Conservation (phyloP, 2,888 invertebrate genomes). For the Drymonia ruficornis region DNA sequence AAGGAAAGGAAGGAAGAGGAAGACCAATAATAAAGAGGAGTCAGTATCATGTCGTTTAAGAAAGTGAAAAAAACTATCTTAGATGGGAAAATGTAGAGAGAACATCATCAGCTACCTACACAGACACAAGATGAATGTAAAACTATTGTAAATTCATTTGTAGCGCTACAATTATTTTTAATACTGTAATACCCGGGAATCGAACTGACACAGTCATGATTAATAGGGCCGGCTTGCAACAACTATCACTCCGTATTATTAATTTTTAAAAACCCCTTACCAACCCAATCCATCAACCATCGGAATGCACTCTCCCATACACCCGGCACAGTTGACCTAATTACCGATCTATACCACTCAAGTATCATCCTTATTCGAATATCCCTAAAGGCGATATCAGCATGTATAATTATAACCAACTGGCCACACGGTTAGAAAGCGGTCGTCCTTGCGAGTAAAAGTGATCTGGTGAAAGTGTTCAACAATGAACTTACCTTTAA, state of each 20-base stretch:
- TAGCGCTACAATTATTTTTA: too few relatives aligned
- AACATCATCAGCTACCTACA: too few relatives aligned
- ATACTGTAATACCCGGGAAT: too few relatives aligned
- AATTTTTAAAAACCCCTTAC: neutral
- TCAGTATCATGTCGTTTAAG: too few relatives aligned
- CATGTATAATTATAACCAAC: slow-evolving; percentile 11
- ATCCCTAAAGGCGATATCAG: slow-evolving; percentile 16
- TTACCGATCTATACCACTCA: neutral
- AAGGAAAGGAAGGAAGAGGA: too few relatives aligned
- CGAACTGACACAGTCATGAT: too few relatives aligned
- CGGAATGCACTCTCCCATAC: slow-evolving; percentile 3
- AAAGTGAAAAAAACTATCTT: too few relatives aligned
- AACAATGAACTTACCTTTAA: slow-evolving; percentile 27
- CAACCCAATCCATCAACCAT: neutral
- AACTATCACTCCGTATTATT: neutral
- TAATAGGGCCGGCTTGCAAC: too few relatives aligned
- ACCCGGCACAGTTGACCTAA: neutral
- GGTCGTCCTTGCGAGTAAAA: slow-evolving; percentile 71
- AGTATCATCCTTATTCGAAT: slow-evolving; percentile 15
- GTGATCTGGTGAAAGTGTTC: slow-evolving; percentile 65
- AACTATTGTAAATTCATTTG: too few relatives aligned
- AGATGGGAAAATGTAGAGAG: too few relatives aligned
- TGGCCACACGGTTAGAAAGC: slow-evolving; percentile 54
- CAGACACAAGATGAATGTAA: too few relatives aligned
- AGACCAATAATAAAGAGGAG: too few relatives aligned